A percentile compares a stretch with the other conserved stretches of the same genome.
Conservation (phyloP, 2,888 invertebrate genomes). For the Elmis aenea region DNA sequence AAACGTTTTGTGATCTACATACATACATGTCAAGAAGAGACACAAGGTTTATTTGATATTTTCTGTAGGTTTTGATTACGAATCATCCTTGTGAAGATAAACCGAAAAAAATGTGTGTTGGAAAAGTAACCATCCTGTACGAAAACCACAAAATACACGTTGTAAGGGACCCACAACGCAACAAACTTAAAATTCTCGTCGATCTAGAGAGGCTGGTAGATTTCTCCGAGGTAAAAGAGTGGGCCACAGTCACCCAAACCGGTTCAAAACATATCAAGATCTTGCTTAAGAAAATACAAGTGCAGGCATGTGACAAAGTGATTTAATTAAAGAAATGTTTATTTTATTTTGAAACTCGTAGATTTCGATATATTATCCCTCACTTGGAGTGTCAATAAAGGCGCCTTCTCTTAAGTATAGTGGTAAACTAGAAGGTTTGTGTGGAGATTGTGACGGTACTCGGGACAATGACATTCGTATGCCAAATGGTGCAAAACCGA, state of each 20-base stretch:
- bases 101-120: conserved; percentile 57
- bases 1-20: not conserved
- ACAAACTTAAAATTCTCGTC: conserved; percentile 45
- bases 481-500: conserved; percentile 51
- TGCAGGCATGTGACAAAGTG: conserved; percentile 54
- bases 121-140: conserved; percentile 62
- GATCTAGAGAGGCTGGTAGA: conserved; percentile 43
- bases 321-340: conserved; percentile 1
- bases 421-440: conserved; percentile 71
- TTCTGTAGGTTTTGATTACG: conserved; percentile 59
- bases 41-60: conserved; percentile 12
- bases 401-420: conserved; percentile 71
- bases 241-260: conserved; percentile 57
- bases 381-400: conserved; percentile 51
- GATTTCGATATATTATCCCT: conserved; percentile 42
- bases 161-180: conserved; percentile 29
- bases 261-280: conserved; percentile 61
- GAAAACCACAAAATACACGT: conserved; percentile 54
- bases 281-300: conserved; percentile 61
- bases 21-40: not conserved
- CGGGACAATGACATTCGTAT: conserved; percentile 54
- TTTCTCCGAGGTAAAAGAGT: conserved; percentile 50
- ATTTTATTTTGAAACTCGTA: conserved; percentile 7
- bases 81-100: conserved; percentile 64
- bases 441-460: conserved; percentile 68